Conservation (phyloP, 2,113 vertebrate species). For the Scolopax mira region DNA sequence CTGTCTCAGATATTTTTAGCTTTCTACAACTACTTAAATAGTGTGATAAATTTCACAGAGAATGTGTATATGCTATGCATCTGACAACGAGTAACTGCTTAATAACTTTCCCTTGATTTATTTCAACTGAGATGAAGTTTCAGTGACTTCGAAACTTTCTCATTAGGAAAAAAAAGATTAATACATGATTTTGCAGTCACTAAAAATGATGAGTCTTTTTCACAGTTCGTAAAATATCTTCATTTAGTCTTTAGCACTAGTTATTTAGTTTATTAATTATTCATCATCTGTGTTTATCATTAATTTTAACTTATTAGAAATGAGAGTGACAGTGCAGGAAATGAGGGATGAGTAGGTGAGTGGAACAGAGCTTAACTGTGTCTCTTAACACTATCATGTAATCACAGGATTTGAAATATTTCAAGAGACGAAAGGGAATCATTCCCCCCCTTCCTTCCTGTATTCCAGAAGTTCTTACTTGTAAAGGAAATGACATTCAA, state of each 20-base stretch:
- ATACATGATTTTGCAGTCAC: neutral
- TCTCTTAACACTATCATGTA: neutral
- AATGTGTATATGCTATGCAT: neutral
- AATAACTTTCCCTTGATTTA: neutral
- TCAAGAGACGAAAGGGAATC: neutral
- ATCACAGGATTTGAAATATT: neutral
- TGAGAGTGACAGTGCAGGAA: neutral
- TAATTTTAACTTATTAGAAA: neutral
- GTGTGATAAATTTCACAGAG: neutral
- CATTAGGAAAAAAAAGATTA: neutral
- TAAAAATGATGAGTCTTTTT: neutral
- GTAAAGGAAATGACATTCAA: neutral
- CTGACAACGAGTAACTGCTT: neutral
- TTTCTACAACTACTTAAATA: neutral
- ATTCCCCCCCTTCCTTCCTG: neutral
- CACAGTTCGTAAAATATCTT: neutral
- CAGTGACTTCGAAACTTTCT: neutral
- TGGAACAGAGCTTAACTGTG: neutral
- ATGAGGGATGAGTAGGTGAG: neutral
- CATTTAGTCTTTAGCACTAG: neutral
- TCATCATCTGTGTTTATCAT: neutral
- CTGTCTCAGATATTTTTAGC: neutral
- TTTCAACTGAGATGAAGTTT: neutral
- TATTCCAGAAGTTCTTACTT: neutral
- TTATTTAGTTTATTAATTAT: constrained; percentile 13